These are phyloP conservation scores for Cariama cristata DNA, from an alignment of 2,113 vertebrate genomes.

Conservation along the genomic window DNA sequence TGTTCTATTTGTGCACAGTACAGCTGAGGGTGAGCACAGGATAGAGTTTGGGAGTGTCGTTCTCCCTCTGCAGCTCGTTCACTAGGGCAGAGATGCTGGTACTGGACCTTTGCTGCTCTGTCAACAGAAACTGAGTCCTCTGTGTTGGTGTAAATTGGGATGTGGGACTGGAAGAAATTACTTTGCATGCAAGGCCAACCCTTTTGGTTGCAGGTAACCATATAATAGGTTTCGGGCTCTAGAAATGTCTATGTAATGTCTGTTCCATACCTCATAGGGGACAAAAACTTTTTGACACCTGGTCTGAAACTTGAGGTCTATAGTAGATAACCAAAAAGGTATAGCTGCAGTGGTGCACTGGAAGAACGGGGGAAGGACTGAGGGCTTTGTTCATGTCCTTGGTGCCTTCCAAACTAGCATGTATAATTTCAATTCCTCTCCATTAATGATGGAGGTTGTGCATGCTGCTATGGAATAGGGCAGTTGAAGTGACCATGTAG, in stretches of 20 bases:
- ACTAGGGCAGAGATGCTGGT: not conserved
- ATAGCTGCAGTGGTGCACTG: not conserved
- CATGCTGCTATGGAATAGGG: rapidly evolving
- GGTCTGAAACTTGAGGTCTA: not conserved
- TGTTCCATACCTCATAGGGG: rapidly evolving
- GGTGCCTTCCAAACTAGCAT: not conserved
- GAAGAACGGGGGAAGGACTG: not conserved
- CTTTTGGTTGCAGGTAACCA: not conserved
- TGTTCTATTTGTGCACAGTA: not conserved
- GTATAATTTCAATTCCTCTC: rapidly evolving
- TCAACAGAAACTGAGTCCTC: not conserved
- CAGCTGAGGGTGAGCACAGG: not conserved
- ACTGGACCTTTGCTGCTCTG: not conserved
- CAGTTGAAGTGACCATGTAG: rapidly evolving
- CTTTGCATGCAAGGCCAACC: not conserved
- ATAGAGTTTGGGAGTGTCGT: not conserved
- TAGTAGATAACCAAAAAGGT: not conserved
- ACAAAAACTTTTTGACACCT: not conserved
- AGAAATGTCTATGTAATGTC: not conserved
- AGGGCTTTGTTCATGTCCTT: not conserved
- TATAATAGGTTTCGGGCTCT: not conserved
- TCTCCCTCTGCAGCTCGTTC: not conserved
- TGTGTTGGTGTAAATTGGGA: not conserved
- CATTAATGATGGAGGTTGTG: not conserved
- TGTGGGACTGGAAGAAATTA: not conserved